These are phyloP conservation scores for Dicaeum eximium DNA, from an alignment of 2,113 vertebrate species.

Conservation along the genomic window DNA sequence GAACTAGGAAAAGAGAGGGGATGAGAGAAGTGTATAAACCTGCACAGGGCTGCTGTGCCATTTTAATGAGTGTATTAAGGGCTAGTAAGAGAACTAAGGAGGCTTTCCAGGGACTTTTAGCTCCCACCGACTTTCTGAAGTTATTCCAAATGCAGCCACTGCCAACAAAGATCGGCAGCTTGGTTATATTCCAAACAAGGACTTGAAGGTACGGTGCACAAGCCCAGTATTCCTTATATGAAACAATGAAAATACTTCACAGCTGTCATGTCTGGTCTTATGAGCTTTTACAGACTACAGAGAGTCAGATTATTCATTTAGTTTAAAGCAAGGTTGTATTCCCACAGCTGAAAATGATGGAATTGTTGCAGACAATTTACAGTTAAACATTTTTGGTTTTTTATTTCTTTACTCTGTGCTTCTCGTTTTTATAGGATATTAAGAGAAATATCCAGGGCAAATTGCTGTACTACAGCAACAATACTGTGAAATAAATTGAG, in stretches of 20 bases:
- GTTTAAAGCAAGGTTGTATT: background rate
- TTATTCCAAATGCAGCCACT: background rate
- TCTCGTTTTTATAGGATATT: background rate
- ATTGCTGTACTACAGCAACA: background rate
- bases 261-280: background rate
- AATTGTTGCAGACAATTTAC: background rate
- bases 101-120: background rate
- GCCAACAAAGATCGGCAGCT: background rate
- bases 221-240: background rate
- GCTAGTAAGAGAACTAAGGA: background rate
- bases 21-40: background rate
- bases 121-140: background rate
- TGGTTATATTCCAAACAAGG: background rate
- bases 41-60: background rate
- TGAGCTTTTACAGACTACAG: background rate
- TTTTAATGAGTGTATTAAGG: background rate
- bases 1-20: accelerated
- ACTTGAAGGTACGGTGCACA: background rate
- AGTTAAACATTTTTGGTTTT: background rate
- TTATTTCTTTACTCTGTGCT: background rate
- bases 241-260: background rate
- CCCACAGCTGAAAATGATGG: background rate
- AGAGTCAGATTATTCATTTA: background rate
- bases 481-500: background rate
- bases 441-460: background rate